Percentiles rank a stretch among this genome's conserved stretches.
phyloP scores from a whole-genome alignment of 2,888 invertebrate genomes.

The Malachius bipustulatus region DNA sequence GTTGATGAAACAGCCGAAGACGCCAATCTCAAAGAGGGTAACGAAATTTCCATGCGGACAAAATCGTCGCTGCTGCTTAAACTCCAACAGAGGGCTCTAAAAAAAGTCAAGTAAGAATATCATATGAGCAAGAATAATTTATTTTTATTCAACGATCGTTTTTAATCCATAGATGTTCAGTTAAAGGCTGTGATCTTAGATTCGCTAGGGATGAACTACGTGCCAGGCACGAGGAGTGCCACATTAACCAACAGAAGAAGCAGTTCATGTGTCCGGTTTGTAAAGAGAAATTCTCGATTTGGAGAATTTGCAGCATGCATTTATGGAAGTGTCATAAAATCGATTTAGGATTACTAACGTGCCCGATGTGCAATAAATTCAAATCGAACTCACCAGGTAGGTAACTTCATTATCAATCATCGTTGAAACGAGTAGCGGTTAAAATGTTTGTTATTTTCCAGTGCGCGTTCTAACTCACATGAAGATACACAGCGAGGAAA shows the following conservation, averaged over 20 bases:
- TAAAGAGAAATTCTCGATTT: constrained; percentile 41
- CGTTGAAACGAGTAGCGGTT: no score
- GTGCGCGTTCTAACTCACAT: constrained; percentile 51
- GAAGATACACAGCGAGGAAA: constrained; percentile 45
- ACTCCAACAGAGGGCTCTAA: constrained; percentile 25
- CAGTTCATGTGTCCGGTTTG: constrained; percentile 45
- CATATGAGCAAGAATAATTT: not conserved
- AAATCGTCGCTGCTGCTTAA: constrained; percentile 20
- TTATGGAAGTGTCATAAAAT: constrained; percentile 56
- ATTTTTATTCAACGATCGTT: no score
- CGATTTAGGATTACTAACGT: constrained; percentile 46
- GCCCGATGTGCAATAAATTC: constrained; percentile 44
- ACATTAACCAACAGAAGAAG: constrained; percentile 32
- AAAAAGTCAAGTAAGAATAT: constrained; percentile 25
- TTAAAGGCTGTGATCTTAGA: constrained; percentile 42
- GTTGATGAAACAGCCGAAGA: not conserved
- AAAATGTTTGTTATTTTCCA: no score
- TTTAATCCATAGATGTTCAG: constrained; percentile 47
- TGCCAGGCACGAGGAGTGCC: constrained; percentile 42
- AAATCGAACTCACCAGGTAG: constrained; percentile 42
- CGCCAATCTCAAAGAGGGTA: constrained; percentile 3
- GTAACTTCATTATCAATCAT: no score
- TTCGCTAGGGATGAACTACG: constrained; percentile 39
- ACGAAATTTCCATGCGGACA: constrained; percentile 2
- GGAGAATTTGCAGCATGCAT: constrained; percentile 56